Evolutionary conservation across 1,140 invertebrate genomes (phyloP).

Genomic region (Drosophila nikananu): DNA sequence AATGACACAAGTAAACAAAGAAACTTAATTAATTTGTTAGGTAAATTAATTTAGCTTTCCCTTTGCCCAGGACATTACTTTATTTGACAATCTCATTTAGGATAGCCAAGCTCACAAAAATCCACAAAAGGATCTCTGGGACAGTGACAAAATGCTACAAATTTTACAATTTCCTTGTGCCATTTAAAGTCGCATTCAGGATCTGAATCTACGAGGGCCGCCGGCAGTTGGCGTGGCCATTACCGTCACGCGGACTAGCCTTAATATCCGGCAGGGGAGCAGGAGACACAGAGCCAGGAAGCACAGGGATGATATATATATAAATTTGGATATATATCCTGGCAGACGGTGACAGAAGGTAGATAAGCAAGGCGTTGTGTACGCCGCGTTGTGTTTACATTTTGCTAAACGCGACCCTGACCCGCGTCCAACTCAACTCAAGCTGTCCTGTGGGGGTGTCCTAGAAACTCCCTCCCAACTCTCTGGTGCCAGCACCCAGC

Average conservation of each 20-base stretch:
- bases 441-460: not conserved
- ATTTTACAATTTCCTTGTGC: constrained; percentile 77
- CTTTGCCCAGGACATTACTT: constrained; percentile 2
- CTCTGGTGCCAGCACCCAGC: not conserved
- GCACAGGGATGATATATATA: not conserved
- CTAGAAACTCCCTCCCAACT: constrained; percentile 10
- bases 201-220: constrained; percentile 47
- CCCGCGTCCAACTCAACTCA: constrained; percentile 46
- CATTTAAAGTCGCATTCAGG: constrained; percentile 50
- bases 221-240: constrained; percentile 76
- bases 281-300: not conserved
- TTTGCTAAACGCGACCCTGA: constrained; percentile 70
- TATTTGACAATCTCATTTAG: constrained; percentile 36
- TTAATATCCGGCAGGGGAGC: constrained; percentile 63
- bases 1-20: not conserved
- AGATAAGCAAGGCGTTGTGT: constrained; percentile 51
- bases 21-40: constrained; percentile 11
- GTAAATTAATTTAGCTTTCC: constrained; percentile 17
- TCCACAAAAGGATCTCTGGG: constrained; percentile 22
- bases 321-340: constrained; percentile 10
- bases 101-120: constrained; percentile 16
- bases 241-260: constrained; percentile 73
- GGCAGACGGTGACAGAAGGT: constrained; percentile 42
- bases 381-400: constrained; percentile 66
- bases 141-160: constrained; percentile 70